Evolutionary conservation across 2,797 vertebrate genomes (phyloP), one percentile per base, ranked within the genome.

Genomic region (Meda fulgida): DNA sequence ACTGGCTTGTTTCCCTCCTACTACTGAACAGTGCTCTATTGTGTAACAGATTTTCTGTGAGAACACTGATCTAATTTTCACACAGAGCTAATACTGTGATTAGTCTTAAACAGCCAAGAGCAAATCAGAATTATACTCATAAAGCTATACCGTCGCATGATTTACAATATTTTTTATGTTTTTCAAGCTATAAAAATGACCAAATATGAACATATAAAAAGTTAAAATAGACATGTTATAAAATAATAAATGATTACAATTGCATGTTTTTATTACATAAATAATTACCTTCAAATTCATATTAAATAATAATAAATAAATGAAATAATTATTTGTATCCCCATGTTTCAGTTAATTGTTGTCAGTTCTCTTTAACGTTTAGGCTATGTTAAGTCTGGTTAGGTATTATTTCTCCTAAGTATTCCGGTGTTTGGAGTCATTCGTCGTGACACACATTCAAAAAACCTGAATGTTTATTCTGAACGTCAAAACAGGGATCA

Each of bases 1-100:
- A 80, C 82, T 55, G 31, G 53, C 88, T 85, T 85, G 36, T 83
- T 60, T 70, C 72, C 81, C 88, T 79, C 86, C 88, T 71, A 80
- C 65, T 73, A 26, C 72, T 76, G 84, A 84, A 81, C 80, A 77
- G 73, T n/a, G 21, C 38, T 82, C 55, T 48, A 63, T 82, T 75
- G 81, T 83, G 70, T 83, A 75, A 83, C 81, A 75, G 81, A 43
- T 81, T 72, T 60, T 60, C 19, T 60, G 36, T 1, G 19, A 55
- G 51, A 83, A 66, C 70, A 65, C 29, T 26, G 29, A 48, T 75
- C 13, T 48, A 65, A 79, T 65, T 78, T 65, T 48, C 55, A 75
- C 70, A 65, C 80, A 34, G 40, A 26, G 43, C 81, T 65, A 55
- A 83, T 48, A n/a, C 55, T 51, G 29, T 34, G 58, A 31, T 43